Base-by-base conservation (phyloP, 2,888 invertebrate genomes). In the Acanthopleura granulata region DNA sequence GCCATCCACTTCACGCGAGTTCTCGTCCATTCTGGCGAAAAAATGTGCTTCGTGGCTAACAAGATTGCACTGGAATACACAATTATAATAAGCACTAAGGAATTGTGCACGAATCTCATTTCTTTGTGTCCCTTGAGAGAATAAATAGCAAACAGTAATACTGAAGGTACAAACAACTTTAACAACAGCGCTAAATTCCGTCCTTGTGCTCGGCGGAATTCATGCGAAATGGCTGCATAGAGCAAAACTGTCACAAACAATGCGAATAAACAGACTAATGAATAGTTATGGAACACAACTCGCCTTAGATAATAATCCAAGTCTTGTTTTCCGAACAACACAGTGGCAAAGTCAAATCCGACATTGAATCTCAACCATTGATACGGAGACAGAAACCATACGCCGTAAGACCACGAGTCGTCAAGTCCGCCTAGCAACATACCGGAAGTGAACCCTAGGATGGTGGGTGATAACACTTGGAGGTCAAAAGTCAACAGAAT, bases 341-440 rank as follows among this genome's bases (percentile, higher is more conserved):
- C 61, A 0, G 80, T 74, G 14, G 82, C 75, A n/a, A 77, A 74
- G 49, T 83, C 78, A 14, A 79, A 79, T 6, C 75, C 62, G 0
- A 86, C 81, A 66, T 88, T 88, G 72, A 88, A 88, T 50, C 77
- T 78, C n/a, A 84, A 76, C 87, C 87, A 88, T 72, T 86, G 85
- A 25, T 75, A 72, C 12, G 86, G 86, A 11, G 87, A 84, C 6
- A 86, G 72, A 51, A 86, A 81, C 77, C 82, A 81, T 0, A 49
- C 27, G 0, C 81, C 83, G 70, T 86, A 87, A n/a, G 75, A 81
- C 62, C 71, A 62, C 50, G 77, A 79, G 74, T 87, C 86, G n/a
- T 83, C 82, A 16, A 75, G 71, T n/a, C 83, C 81, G 18, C 85
- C 85, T 40, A 85, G 49, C 11, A 76, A 29, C 11, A 81, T 25